Percentiles rank a stretch among this genome's conserved stretches.
Evolutionary conservation across 2,113 vertebrate species (phyloP).

Genomic region (Poecilia latipinna): DNA sequence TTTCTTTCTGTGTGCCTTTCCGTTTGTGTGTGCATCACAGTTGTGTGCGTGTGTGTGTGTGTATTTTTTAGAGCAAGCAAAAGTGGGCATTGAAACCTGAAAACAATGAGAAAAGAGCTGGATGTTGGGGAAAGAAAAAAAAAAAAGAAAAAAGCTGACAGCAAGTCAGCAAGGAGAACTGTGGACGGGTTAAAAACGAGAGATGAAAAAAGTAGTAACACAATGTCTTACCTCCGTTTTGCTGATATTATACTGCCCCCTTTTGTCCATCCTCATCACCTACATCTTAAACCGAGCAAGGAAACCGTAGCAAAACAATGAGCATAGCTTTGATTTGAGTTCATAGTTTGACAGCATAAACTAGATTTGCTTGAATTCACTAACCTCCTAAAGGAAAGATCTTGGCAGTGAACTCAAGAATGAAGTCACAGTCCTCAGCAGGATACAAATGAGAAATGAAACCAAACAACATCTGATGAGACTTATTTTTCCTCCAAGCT

Average conservation of each 20-base stretch:
- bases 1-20: slow-evolving; percentile 7
- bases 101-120: slow-evolving; percentile 51
- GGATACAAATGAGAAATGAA: slow-evolving; percentile 40
- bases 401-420: slow-evolving; percentile 53
- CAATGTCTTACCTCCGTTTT: slow-evolving; percentile 18
- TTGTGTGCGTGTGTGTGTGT: neutral
- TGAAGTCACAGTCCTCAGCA: slow-evolving; percentile 44
- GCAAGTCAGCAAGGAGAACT: slow-evolving; percentile 38
- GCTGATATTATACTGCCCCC: slow-evolving; percentile 76
- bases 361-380: slow-evolving; percentile 51
- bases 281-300: slow-evolving; percentile 32
- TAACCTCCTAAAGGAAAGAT: slow-evolving; percentile 47
- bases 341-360: slow-evolving; percentile 60
- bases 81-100: slow-evolving; percentile 32
- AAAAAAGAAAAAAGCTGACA: slow-evolving; percentile 33
- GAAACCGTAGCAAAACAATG: slow-evolving; percentile 32
- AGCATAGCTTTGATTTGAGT: slow-evolving; percentile 60
- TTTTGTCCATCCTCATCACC: slow-evolving; percentile 49
- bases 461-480: slow-evolving; percentile 52
- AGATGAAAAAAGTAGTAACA: slow-evolving; percentile 41
- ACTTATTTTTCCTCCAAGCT: slow-evolving; percentile 48
- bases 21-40: neutral
- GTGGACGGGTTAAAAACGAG: slow-evolving; percentile 44
- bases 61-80: slow-evolving; percentile 9
- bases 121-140: slow-evolving; percentile 33